Evolutionary conservation across 1,140 invertebrate species (phyloP), one percentile per base, ranked within the genome.

Genomic region (Coenobita brevimanus): DNA sequence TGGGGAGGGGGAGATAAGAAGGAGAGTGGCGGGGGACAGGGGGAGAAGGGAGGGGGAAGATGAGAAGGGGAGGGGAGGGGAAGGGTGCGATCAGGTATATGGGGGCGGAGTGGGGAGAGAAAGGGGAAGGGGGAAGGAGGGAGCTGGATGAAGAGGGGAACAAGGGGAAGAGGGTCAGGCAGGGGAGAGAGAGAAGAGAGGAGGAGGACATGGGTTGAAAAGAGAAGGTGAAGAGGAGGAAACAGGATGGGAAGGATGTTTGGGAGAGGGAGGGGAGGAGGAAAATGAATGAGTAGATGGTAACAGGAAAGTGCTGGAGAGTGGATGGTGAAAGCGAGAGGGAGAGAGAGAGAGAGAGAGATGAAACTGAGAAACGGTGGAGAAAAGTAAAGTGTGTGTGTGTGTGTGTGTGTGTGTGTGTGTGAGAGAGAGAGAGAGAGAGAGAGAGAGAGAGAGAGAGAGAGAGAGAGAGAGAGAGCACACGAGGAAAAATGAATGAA

Each of bases 331-430:
- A n/a, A n/a, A n/a, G n/a, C n/a, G 73, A 50, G 38, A 50, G 41
- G 24, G 73, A 76, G 41, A 76, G 73, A 76, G 73, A 76, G 38
- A 76, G 73, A 76, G 38, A 76, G 41, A 75, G 71, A 75, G 71
- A 75, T 2, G 21, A 38, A 75, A 36, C 21, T 1, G 38, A 38
- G 38, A n/a, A n/a, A n/a, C n/a, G n/a, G n/a, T n/a, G n/a, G n/a
- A n/a, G n/a, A n/a, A n/a, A n/a, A n/a, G n/a, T n/a, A n/a, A n/a
- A n/a, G n/a, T n/a, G n/a, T n/a, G n/a, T n/a, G n/a, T n/a, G n/a
- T n/a, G n/a, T n/a, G n/a, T n/a, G n/a, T n/a, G n/a, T n/a, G n/a
- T n/a, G n/a, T n/a, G n/a, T n/a, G n/a, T n/a, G n/a, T n/a, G n/a
- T n/a, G n/a, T n/a, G n/a, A n/a, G n/a, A n/a, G n/a, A n/a, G n/a